Conservation (phyloP, 2,888 invertebrate genomes). For the Pelosia muscerda region DNA sequence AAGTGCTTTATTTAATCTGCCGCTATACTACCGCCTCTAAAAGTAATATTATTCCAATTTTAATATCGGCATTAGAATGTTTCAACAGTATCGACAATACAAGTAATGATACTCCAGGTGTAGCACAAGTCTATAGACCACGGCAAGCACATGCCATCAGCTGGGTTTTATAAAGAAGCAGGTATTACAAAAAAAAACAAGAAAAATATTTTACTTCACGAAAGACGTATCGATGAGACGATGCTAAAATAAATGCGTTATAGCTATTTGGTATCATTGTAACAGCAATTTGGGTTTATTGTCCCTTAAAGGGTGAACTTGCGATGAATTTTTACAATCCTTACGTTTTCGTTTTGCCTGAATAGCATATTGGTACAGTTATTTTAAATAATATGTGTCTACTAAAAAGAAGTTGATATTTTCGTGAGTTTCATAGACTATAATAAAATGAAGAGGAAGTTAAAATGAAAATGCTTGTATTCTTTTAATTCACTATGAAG, state of each 20-base stretch:
- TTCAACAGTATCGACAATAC: too few relatives aligned
- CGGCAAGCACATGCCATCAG: too few relatives aligned
- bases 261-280: conserved; percentile 10
- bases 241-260: conserved; percentile 4
- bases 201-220: neutral
- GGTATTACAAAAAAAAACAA: neutral
- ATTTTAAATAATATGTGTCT: neutral
- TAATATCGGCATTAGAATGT: too few relatives aligned
- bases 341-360: conserved; percentile 1
- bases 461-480: too few relatives aligned
- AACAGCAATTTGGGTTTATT: conserved; percentile 15
- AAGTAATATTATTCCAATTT: too few relatives aligned
- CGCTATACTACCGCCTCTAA: too few relatives aligned
- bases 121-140: too few relatives aligned
- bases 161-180: neutral
- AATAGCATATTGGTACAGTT: neutral
- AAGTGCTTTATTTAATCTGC: too few relatives aligned
- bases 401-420: neutral
- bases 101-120: too few relatives aligned
- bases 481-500: too few relatives aligned
- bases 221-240: conserved; percentile 9
- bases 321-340: conserved; percentile 6
- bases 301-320: conserved; percentile 14
- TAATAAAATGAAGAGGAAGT: neutral
- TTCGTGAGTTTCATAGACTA: neutral